Evolutionary conservation across 2,797 vertebrate genomes (phyloP).

Genomic region (Selene dorsalis): DNA sequence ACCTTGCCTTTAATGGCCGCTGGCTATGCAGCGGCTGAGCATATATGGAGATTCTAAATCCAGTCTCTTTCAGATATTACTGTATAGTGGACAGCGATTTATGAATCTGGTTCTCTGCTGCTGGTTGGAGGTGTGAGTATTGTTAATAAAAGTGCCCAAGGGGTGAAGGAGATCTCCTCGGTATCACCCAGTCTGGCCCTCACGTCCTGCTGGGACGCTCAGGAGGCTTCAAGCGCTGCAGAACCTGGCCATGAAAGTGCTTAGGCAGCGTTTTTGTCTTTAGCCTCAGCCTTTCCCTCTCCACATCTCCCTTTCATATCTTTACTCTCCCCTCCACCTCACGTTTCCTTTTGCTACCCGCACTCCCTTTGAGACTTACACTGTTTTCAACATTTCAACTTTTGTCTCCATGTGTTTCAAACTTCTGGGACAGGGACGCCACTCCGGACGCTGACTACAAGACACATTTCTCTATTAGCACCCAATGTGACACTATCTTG

Average conservation of each 20-base stretch:
- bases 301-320: conserved; percentile 23
- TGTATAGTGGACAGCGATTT: conserved; percentile 61
- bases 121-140: conserved; percentile 62
- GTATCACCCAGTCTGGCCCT: conserved; percentile 53
- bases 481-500: conserved; percentile 27
- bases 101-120: conserved; percentile 55
- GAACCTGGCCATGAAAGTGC: conserved; percentile 68
- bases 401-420: conserved; percentile 38
- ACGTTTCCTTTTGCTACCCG: conserved; percentile 36
- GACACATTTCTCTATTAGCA: conserved; percentile 33
- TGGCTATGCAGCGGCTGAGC: conserved; percentile 69
- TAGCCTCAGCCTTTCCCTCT: conserved; percentile 47
- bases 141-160: conserved; percentile 71
- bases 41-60: conserved; percentile 72
- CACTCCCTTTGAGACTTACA: conserved; percentile 31
- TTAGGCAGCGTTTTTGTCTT: conserved; percentile 49
- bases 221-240: conserved; percentile 44
- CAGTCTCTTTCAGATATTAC: conserved; percentile 66
- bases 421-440: conserved; percentile 40
- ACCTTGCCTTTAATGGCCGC: conserved; percentile 78
- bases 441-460: conserved; percentile 23
- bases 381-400: conserved; percentile 32
- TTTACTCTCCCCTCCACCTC: conserved; percentile 43
- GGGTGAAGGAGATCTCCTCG: conserved; percentile 62
- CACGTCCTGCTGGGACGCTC: conserved; percentile 51